phyloP scores from a whole-genome alignment of 2,888 invertebrate species.

The Agonopterix heracliana region DNA sequence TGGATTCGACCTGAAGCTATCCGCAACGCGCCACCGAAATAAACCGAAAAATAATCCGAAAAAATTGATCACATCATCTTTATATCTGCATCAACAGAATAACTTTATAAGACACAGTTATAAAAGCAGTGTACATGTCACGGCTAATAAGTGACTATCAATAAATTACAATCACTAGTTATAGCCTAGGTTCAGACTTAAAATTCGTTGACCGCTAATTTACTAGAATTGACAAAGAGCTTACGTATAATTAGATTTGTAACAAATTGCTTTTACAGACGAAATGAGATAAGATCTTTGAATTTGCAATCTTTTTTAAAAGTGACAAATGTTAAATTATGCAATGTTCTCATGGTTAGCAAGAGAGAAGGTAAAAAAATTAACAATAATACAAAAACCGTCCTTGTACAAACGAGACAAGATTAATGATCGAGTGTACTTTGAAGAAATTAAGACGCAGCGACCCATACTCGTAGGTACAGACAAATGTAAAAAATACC shows the following conservation, averaged over 20 bases:
- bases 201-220: slow-evolving; percentile 1
- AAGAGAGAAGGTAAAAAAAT: too few species aligned
- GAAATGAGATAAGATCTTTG: not conserved
- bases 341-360: too few species aligned
- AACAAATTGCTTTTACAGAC: not conserved
- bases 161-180: slow-evolving; percentile 8
- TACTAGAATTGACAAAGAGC: not conserved
- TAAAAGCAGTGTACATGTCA: not conserved
- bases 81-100: too few species aligned
- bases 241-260: too few species aligned
- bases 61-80: too few species aligned
- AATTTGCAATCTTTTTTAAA: not conserved
- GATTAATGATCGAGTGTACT: slow-evolving; percentile 51
- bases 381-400: slow-evolving; percentile 32
- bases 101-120: too few species aligned
- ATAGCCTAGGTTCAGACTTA: too few species aligned
- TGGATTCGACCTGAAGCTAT: too few species aligned
- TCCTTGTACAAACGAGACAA: slow-evolving; percentile 55
- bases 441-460: slow-evolving; percentile 47
- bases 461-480: slow-evolving; percentile 33
- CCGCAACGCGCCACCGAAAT: too few species aligned
- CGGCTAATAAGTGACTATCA: slow-evolving; percentile 8
- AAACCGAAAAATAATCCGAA: too few species aligned
- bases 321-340: too few species aligned
- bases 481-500: slow-evolving; percentile 37